Evolutionary conservation across 2,888 invertebrate species (phyloP), one percentile per base, ranked within the genome.

Genomic region (Globia sparganii): DNA sequence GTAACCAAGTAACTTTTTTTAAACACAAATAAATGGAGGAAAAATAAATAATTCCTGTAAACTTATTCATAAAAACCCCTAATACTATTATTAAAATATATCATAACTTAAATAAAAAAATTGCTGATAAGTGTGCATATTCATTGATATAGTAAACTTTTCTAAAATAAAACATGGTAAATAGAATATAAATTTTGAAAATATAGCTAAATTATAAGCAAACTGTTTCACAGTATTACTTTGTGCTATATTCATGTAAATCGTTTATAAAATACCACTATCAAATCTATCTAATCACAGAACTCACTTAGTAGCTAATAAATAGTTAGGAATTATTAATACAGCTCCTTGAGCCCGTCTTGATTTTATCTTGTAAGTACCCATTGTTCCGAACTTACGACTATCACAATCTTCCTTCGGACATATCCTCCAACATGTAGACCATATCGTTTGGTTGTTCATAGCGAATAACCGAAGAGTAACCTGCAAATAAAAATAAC

Each of bases 361-460:
- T 56, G 40, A 66, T 59, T 31, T 69, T 68, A 58, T 28, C 18
- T 66, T 34, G 15, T 72, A 71, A 78, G 59, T 75, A 84, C 67
- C 46, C 62, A 73, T 37, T 70, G 59, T 61, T 34, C 15, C 25
- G 18, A 59, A 46, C 37, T 77, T 53, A 59, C 46, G 9, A 40
- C 58, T n/a, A 72, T 88, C 69, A 86, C 53, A 72, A 75, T 83
- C 94, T 90, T 95, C 96, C 90, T n/a, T 92, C 92, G 0, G 87
- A 81, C 81, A 90, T 89, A 53, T 94, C 94, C 73, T 97, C 97
- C 84, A 97, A 95, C 96, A 98, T 97, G 89, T 97, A 97, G 88
- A 98, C 97, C 90, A 97, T 97, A 91, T 98, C 98, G 84, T 96
- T 97, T 58, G 97, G 97, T 90, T 97, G 97, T 88, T 97, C 97